Evolutionary conservation across 2,113 vertebrate species (phyloP).

Genomic region (Girardinichthys multiradiatus): DNA sequence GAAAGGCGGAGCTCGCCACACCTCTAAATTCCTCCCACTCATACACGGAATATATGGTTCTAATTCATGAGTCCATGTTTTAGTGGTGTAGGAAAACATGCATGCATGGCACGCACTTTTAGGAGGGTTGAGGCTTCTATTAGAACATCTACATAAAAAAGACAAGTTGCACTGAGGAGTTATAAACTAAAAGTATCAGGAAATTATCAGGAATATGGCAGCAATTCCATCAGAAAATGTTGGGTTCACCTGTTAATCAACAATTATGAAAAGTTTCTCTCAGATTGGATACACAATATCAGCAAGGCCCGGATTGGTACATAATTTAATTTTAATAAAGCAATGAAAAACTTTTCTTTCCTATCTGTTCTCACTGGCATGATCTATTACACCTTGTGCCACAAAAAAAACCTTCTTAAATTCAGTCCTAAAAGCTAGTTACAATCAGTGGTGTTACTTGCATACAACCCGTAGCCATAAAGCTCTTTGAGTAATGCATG

Average conservation of each 20-base stretch:
- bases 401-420: neutral
- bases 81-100: neutral
- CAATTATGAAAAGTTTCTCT: no score
- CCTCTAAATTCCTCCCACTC: slow-evolving; percentile 9
- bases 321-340: no score
- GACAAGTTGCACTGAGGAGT: neutral
- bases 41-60: slow-evolving; percentile 19
- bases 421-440: neutral
- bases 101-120: neutral
- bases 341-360: neutral
- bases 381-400: no score
- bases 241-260: neutral
- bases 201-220: neutral
- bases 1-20: slow-evolving; percentile 21
- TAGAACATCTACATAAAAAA: neutral
- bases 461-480: no score
- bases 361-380: neutral
- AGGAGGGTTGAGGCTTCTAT: neutral
- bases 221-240: neutral
- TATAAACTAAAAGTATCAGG: no score
- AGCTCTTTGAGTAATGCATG: no score
- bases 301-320: neutral
- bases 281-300: neutral
- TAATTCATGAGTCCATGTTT: neutral
- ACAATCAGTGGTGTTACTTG: neutral